Evolutionary conservation across 2,888 invertebrate species (phyloP).

Genomic region (Andrena dorsata): DNA sequence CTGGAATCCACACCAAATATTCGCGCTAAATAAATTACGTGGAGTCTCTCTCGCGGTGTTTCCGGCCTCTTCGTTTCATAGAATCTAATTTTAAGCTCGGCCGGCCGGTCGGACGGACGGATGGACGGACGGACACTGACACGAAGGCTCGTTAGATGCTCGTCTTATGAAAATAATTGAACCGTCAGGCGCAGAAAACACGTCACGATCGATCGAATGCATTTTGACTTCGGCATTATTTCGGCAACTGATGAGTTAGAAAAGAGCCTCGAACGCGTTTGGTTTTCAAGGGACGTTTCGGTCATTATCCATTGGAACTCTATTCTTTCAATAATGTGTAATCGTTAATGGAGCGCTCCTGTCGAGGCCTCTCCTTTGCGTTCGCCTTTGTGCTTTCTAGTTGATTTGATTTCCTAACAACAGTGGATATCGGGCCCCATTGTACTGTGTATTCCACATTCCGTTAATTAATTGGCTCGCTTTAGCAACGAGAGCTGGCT

Average conservation of each 20-base stretch:
- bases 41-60: constrained; percentile 40
- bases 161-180: constrained; percentile 69
- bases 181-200: constrained; percentile 60
- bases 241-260: background rate
- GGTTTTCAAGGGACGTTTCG: background rate
- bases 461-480: background rate
- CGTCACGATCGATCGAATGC: constrained; percentile 37
- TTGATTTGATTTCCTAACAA: too few species aligned
- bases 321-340: too few species aligned
- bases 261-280: constrained; percentile 12
- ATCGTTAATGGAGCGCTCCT: background rate
- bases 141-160: constrained; percentile 59
- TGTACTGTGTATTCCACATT: background rate
- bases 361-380: too few species aligned
- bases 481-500: background rate
- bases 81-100: constrained; percentile 70
- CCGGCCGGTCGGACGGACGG: constrained; percentile 30
- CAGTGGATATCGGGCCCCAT: too few species aligned
- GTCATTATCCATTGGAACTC: background rate
- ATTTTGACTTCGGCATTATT: constrained; percentile 3
- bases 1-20: constrained; percentile 41
- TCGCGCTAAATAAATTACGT: constrained; percentile 66
- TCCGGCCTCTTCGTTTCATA: constrained; percentile 68
- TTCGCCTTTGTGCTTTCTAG: too few species aligned
- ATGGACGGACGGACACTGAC: constrained; percentile 22